Percentiles rank a stretch among this genome's conserved stretches.
phyloP scores from a whole-genome alignment of 2,113 vertebrate genomes.

The Budorcas taxicolor region DNA sequence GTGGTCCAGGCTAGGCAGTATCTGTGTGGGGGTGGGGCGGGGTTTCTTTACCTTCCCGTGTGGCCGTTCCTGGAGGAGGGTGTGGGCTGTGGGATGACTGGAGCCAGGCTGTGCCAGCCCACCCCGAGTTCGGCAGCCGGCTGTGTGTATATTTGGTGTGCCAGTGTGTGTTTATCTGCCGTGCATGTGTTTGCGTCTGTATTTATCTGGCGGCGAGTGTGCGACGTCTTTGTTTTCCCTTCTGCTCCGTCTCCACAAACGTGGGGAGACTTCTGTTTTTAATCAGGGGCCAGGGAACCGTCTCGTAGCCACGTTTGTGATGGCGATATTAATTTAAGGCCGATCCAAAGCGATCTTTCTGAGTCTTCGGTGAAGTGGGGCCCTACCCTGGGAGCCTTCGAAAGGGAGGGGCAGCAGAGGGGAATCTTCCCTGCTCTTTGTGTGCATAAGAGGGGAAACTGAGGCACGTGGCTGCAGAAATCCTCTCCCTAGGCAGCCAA shows the following conservation, averaged over 20 bases:
- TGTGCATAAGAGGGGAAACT: background rate
- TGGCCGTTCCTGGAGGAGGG: background rate
- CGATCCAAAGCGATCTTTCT: background rate
- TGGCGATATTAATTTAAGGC: background rate
- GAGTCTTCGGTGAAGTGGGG: background rate
- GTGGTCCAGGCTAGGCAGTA: background rate
- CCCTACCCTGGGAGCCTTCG: background rate
- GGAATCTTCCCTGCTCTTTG: background rate
- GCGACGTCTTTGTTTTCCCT: constrained; percentile 61
- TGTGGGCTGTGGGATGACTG: background rate
- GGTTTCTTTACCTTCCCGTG: background rate
- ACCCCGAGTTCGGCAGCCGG: background rate
- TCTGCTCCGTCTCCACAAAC: constrained; percentile 40
- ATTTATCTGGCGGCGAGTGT: constrained; percentile 33
- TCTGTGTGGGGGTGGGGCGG: background rate
- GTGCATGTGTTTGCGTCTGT: constrained; percentile 44
- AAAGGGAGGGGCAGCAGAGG: background rate
- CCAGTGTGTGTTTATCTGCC: constrained; percentile 47
- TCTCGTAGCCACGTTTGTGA: background rate
- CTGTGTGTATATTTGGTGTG: constrained; percentile 17
- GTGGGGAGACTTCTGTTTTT: constrained; percentile 60
- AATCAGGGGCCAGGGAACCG: constrained; percentile 40
- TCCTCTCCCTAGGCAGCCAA: background rate
- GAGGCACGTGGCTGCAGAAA: background rate
- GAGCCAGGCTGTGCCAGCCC: background rate